Conservation (phyloP, 2,888 invertebrate genomes). For the Taphrorychus bicolor region DNA sequence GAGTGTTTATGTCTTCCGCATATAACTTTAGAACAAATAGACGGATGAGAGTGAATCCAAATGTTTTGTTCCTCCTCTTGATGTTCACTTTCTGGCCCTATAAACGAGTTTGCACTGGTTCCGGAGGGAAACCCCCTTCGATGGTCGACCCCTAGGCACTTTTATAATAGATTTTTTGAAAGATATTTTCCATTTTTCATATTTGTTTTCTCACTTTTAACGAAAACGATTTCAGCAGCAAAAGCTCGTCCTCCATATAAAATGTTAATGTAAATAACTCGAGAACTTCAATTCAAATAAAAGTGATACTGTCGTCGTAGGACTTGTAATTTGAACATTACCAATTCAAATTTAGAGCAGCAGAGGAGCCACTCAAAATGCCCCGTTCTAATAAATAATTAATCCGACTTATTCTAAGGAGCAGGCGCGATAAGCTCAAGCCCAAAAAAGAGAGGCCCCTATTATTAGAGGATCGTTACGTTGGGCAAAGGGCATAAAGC, state of each 20-base stretch:
- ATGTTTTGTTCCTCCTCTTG: too few relatives aligned
- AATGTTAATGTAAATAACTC: slow-evolving; percentile 33
- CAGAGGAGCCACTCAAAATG: slow-evolving; percentile 19
- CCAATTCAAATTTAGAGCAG: slow-evolving; percentile 35
- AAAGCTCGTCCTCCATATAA: slow-evolving; percentile 1
- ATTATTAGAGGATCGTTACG: slow-evolving; percentile 38
- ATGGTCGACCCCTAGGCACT: too few relatives aligned
- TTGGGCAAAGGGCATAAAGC: slow-evolving; percentile 33
- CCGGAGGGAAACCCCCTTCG: too few relatives aligned
- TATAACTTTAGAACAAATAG: too few relatives aligned
- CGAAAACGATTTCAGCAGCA: too few relatives aligned
- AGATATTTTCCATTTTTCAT: too few relatives aligned
- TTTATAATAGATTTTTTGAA: too few relatives aligned
- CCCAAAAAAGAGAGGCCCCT: slow-evolving; percentile 19
- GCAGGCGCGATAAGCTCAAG: slow-evolving; percentile 25
- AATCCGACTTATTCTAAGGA: slow-evolving; percentile 28
- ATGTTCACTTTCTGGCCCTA: too few relatives aligned
- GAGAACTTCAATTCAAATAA: slow-evolving; percentile 13
- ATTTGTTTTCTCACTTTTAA: too few relatives aligned
- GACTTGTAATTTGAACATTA: slow-evolving; percentile 33
- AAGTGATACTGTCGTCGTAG: slow-evolving; percentile 26
- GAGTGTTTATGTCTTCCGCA: too few relatives aligned
- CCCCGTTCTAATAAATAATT: slow-evolving; percentile 36
- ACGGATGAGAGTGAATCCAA: too few relatives aligned
- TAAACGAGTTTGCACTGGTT: too few relatives aligned